Percentiles rank a stretch among this genome's conserved stretches.
Conservation (phyloP, 2,888 invertebrate species). For the Stenurella melanura region DNA sequence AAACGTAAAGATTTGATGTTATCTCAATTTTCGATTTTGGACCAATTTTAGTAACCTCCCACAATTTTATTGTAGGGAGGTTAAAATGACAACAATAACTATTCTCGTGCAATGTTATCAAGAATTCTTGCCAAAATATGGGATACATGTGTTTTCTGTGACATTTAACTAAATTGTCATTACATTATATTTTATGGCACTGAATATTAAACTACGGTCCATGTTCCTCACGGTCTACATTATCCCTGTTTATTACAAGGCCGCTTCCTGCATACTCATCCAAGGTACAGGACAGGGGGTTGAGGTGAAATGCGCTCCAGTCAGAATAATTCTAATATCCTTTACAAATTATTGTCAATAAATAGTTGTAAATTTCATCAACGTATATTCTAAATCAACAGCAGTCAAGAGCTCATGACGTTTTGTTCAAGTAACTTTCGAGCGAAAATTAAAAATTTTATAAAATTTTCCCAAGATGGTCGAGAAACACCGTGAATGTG, state of each 20-base stretch:
- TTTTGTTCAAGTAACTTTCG: too few relatives aligned
- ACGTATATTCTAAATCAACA: too few relatives aligned
- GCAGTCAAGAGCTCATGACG: too few relatives aligned
- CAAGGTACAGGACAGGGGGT: not conserved
- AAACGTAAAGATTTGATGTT: too few relatives aligned
- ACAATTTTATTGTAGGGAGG: too few relatives aligned
- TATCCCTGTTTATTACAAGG: not conserved
- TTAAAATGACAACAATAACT: not conserved
- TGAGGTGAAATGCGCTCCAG: not conserved
- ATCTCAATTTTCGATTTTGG: too few relatives aligned
- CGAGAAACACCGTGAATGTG: too few relatives aligned
- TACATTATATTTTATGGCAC: not conserved
- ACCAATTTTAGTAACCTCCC: too few relatives aligned
- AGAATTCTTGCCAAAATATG: slow-evolving; percentile 7
- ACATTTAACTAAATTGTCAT: not conserved
- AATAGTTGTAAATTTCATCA: too few relatives aligned
- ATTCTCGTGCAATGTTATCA: not conserved
- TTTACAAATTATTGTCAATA: too few relatives aligned
- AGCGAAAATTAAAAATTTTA: too few relatives aligned
- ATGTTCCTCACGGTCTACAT: not conserved
- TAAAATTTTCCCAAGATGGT: too few relatives aligned
- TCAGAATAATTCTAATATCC: not conserved
- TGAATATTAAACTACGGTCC: not conserved
- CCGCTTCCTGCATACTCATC: not conserved
- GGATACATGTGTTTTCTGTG: not conserved